phyloP scores from a whole-genome alignment of 1,140 invertebrate species.

The Sesamia nonagrioides region DNA sequence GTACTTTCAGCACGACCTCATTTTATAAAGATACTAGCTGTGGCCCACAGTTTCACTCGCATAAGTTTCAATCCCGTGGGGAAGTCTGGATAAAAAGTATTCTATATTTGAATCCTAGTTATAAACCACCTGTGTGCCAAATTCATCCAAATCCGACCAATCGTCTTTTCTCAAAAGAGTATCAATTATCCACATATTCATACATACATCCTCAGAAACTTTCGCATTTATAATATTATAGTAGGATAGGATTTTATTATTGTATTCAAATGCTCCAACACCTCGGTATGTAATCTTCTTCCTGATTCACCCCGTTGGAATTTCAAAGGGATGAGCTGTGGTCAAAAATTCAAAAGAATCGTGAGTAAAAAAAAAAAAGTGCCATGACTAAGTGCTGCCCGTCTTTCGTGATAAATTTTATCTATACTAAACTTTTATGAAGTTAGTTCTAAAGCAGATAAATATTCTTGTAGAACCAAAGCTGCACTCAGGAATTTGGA shows the following conservation, averaged over 20 bases:
- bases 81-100: too few species aligned
- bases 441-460: conserved; percentile 2
- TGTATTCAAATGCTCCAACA: neutral
- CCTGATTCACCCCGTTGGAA: conserved; percentile 63
- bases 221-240: neutral
- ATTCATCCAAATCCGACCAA: too few species aligned
- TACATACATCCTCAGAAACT: too few species aligned
- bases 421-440: conserved; percentile 13
- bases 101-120: too few species aligned
- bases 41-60: too few species aligned
- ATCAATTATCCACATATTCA: too few species aligned
- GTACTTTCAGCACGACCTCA: too few species aligned
- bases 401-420: conserved; percentile 23
- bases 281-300: conserved; percentile 21
- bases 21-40: too few species aligned
- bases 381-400: conserved; percentile 54
- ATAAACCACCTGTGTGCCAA: too few species aligned
- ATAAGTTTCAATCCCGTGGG: too few species aligned
- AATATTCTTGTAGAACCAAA: conserved; percentile 5
- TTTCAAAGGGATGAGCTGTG: conserved; percentile 57
- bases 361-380: too few species aligned
- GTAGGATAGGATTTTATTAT: neutral
- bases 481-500: conserved; percentile 19
- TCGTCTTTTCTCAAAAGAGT: too few species aligned
- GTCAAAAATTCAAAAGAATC: conserved; percentile 56